phyloP scores from a whole-genome alignment of 2,797 vertebrate genomes.

The Alcedo atthis region DNA sequence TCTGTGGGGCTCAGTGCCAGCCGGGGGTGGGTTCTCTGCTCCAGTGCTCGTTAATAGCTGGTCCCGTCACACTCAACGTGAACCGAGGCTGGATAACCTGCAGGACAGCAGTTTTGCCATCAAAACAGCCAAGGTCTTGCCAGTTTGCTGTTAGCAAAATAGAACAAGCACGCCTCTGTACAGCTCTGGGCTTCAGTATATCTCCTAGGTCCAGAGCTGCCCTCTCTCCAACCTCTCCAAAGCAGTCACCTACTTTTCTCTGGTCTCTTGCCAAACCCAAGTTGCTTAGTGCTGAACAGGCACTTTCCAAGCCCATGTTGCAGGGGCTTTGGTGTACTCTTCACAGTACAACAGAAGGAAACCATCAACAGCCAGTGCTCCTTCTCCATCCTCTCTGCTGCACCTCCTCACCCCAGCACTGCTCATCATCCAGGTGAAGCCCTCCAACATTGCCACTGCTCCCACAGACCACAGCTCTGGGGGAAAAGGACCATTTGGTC shows the following conservation, averaged over 20 bases:
- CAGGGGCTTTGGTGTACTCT: background rate
- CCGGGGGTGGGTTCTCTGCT: background rate
- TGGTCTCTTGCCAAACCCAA: background rate
- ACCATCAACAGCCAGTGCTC: background rate
- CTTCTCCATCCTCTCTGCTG: background rate
- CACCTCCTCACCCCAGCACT: background rate
- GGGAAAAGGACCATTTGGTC: background rate
- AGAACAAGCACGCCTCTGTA: background rate
- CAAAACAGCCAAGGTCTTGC: background rate
- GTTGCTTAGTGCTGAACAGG: background rate
- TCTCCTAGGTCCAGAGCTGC: background rate
- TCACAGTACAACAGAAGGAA: background rate
- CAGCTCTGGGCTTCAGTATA: background rate
- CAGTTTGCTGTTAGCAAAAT: slow-evolving; percentile 6
- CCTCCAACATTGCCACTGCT: background rate
- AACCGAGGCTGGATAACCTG: background rate
- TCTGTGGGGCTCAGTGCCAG: accelerated
- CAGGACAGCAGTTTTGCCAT: background rate
- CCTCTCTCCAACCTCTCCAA: background rate
- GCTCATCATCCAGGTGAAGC: background rate
- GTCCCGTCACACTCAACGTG: accelerated
- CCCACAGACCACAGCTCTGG: background rate
- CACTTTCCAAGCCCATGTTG: background rate
- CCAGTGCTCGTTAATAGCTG: background rate
- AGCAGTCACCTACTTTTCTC: background rate